Evolutionary conservation across 2,888 invertebrate genomes (phyloP).

Genomic region (Chaetogeoica ovagalla): DNA sequence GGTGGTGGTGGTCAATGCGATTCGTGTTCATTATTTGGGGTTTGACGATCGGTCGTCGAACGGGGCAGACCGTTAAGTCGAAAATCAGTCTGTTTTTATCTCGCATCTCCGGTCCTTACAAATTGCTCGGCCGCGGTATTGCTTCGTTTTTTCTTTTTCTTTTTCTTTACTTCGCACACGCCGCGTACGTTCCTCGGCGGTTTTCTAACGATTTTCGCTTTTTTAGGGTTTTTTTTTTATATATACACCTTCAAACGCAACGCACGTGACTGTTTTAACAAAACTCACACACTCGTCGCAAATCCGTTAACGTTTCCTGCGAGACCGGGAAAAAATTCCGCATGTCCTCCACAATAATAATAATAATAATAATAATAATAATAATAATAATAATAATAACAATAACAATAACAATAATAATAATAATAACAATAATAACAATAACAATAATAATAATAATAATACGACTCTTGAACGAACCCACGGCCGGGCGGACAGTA

Average conservation of each 20-base stretch:
- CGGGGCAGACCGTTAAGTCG: not conserved
- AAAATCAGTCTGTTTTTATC: conserved; percentile 24
- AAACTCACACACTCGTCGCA: conserved; percentile 10
- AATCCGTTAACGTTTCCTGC: conserved; percentile 35
- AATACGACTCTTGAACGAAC: no score
- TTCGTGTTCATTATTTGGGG: conserved; percentile 13
- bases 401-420: no score
- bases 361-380: no score
- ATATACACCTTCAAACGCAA: not conserved
- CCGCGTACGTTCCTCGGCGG: not conserved
- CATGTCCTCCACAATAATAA: not conserved
- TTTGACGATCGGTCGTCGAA: not conserved
- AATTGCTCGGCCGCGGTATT: conserved; percentile 15
- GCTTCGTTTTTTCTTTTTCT: conserved; percentile 23
- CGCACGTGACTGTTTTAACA: conserved; percentile 44
- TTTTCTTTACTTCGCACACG: conserved; percentile 22
- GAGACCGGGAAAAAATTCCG: conserved; percentile 6
- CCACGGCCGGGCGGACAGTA: no score
- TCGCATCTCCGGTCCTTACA: conserved; percentile 20
- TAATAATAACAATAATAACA: no score
- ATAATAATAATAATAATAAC: no score
- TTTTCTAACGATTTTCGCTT: conserved; percentile 18
- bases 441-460: no score
- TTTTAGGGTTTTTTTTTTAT: not conserved
- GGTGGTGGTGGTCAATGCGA: not conserved